Base-by-base conservation (phyloP, 2,888 invertebrate genomes). In the Sicus ferrugineus region DNA sequence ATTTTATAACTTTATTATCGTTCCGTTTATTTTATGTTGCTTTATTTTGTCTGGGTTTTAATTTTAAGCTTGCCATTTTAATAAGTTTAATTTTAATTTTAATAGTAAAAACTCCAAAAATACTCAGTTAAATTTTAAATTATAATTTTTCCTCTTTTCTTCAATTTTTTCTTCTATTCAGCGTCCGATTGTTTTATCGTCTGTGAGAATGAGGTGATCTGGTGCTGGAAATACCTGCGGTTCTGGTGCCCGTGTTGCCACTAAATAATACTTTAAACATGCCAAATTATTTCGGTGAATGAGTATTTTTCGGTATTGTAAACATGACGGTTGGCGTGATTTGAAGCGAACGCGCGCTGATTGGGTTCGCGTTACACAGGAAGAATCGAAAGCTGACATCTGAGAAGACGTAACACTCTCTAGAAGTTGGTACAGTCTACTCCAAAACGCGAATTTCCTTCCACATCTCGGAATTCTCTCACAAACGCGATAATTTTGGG, bases 251-350 rank as follows among this genome's bases (percentile, higher is more conserved):
- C 31, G 28, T 31, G 58, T 31, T 58, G 30, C 31, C 58, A 31
- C 31, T 58, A 31, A 30, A 34, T 58, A 19, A n/a, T 58, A 58
- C 21, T 58, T 58, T 16, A 28, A 58, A 58, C 31, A 58, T n/a
- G 31, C 58, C 58, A 31, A 31, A 30, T 58, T 58, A 19, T 16
- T 34, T 30, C 31, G 19, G 4, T 50, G n/a, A 58, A n/a, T 19
- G 58, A 19, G 30, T 31, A 31, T 2, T 58, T 58, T 30, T 16
- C 34, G 58, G 58, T n/a, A 30, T 58, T 19, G n/a, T 16, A 58
- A 58, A 31, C 58, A 31, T 58, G 34, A 31, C 34, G 30, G 7
- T 28, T 19, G 21, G 31, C 58, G n/a, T 30, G 58, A 54, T 16
- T 54, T 16, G 16, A 54, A 28, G 23, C 26, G 38, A 38, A 34